Conservation (phyloP, 1,140 invertebrate species). For the Cecropterus lyciades region DNA sequence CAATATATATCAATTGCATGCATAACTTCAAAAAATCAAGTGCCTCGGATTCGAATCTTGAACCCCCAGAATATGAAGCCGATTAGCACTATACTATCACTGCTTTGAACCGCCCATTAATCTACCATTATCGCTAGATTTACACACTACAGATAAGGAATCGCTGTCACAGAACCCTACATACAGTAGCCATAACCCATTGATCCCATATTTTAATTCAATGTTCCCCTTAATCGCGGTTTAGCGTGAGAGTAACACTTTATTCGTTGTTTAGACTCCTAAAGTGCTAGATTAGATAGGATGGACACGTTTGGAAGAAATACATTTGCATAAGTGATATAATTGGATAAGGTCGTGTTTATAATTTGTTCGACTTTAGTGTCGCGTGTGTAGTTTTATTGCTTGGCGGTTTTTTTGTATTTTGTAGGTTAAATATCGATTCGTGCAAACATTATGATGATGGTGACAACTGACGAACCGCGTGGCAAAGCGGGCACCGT, state of each 20-base stretch:
- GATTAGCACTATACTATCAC: too few species aligned
- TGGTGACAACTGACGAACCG: too few species aligned
- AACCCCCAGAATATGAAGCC: too few species aligned
- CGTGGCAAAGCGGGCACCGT: too few species aligned
- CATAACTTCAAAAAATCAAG: too few species aligned
- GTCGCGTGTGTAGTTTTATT: too few species aligned
- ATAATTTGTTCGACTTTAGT: background rate
- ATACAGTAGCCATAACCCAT: too few species aligned
- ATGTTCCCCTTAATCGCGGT: constrained; percentile 11
- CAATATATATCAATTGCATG: too few species aligned
- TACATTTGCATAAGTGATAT: constrained; percentile 7
- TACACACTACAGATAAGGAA: constrained; percentile 22
- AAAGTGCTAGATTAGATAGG: background rate
- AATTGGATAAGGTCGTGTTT: constrained; percentile 3
- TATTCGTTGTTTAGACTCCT: constrained; percentile 14
- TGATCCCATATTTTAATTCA: background rate
- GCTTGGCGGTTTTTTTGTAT: too few species aligned
- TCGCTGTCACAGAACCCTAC: constrained; percentile 8
- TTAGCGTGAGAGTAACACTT: constrained; percentile 9
- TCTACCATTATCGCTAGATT: constrained; percentile 26
- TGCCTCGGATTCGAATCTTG: too few species aligned
- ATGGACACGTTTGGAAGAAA: background rate
- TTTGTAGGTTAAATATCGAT: too few species aligned
- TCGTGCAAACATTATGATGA: too few species aligned
- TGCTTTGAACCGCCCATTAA: constrained; percentile 6